Evolutionary conservation across 1,140 invertebrate species (phyloP), one percentile per base, ranked within the genome.

Genomic region (Micrasema minimum): DNA sequence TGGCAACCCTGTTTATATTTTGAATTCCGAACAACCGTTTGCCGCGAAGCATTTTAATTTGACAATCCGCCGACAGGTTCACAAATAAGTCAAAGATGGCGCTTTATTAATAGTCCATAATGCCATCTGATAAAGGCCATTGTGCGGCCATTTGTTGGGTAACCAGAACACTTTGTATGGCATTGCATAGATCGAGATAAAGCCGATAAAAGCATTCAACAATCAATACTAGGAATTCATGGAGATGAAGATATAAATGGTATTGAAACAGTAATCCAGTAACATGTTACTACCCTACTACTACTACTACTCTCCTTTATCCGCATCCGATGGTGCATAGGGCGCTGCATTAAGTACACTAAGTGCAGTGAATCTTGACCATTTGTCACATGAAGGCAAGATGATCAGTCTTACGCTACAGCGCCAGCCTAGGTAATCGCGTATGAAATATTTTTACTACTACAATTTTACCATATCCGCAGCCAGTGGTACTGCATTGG

Each of bases 41-140:
- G 55, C 22, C 37, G 38, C 35, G 35, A 59, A 43, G 55, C 37
- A n/a, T 59, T 67, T 67, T 72, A 67, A 72, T 67, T 62, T 72
- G 70, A 72, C 70, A 72, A 72, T 72, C 31, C 70, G 70, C 57
- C 55, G 70, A 72, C 70, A 72, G 64, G 51, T 55, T 57, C 50
- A 66, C 62, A 71, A 71, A 71, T 59, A 59, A 59, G 6, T 12
- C 37, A 59, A 35, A 59, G 55, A 59, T 59, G 18, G 55, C 55
- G 35, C 22, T 59, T 59, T 59, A 59, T 59, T 59, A 59, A 59
- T 59, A 59, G 37, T 59, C 18, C 16, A 16, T 41, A 59, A 59
- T 59, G 55, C 16, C 55, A 41, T 59, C 31, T 37, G 18, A 59
- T 59, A 41, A 46, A 38, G 16, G 7, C 37, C 18, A 59, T 51